A percentile compares a stretch with the other conserved stretches of the same genome.
These are phyloP conservation scores for Lepidochitona cinerea DNA, from an alignment of 2,888 invertebrate genomes.

Conservation along the genomic window DNA sequence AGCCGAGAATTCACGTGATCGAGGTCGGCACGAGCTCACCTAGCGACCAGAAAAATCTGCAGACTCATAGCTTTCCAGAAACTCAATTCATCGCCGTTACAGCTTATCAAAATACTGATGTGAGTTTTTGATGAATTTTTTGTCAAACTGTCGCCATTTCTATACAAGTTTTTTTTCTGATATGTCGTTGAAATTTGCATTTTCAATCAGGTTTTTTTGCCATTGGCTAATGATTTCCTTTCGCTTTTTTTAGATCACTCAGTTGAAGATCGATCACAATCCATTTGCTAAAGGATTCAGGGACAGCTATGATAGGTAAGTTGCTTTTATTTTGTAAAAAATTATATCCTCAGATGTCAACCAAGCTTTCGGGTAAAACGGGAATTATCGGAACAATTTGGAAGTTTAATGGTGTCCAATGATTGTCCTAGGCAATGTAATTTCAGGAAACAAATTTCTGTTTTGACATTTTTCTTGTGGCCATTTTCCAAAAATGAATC, in stretches of 20 bases:
- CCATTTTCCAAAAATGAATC: not conserved
- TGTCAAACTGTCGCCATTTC: too few species aligned
- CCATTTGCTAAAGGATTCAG: conserved; percentile 72
- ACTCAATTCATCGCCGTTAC: conserved; percentile 70
- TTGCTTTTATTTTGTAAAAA: not conserved
- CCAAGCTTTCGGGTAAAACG: not conserved
- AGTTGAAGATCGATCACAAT: conserved; percentile 71
- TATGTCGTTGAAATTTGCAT: not conserved
- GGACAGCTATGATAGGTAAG: conserved; percentile 61
- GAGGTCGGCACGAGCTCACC: conserved; percentile 53
- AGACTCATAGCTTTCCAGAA: conserved; percentile 65
- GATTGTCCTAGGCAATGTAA: too few species aligned
- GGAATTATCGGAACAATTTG: too few species aligned
- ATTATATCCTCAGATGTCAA: too few species aligned
- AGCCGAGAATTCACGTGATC: conserved; percentile 66
- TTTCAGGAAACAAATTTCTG: too few species aligned
- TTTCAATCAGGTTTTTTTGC: not conserved
- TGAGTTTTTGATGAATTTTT: too few species aligned
- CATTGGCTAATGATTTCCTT: too few species aligned
- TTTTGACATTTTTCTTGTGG: not conserved
- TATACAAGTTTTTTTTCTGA: too few species aligned
- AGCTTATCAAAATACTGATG: conserved; percentile 70
- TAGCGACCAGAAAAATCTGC: conserved; percentile 53
- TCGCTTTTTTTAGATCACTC: conserved; percentile 67
- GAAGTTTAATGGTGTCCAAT: too few species aligned